A percentile compares a stretch with the other conserved stretches of the same genome.
Evolutionary conservation across 1,140 invertebrate species (phyloP).

Genomic region (Drosophila neocordata): DNA sequence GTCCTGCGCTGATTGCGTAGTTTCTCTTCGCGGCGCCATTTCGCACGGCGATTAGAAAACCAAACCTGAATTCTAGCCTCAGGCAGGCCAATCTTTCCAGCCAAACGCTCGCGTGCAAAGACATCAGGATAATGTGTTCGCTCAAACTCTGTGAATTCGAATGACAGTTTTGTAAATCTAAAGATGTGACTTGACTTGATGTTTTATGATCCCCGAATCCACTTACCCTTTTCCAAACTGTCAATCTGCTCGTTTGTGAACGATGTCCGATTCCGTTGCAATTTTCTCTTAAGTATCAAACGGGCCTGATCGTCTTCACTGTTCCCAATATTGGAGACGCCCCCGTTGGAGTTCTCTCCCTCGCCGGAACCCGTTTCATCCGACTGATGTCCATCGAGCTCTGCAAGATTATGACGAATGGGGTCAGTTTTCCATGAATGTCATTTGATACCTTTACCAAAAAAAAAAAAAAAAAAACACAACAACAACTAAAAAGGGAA

Average conservation of each 20-base stretch:
- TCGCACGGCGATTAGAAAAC: constrained; percentile 99
- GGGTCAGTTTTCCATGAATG: constrained; percentile 17
- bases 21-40: constrained; percentile 99
- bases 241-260: constrained; percentile 99
- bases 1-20: constrained; percentile 91
- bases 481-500: background rate
- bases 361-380: constrained; percentile 89
- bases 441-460: constrained; percentile 13
- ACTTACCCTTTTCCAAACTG: constrained; percentile 96
- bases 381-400: constrained; percentile 87
- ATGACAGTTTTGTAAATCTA: background rate
- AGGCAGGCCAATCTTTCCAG: constrained; percentile 97
- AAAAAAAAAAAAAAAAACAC: too few relatives aligned
- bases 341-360: constrained; percentile 90
- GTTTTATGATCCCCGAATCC: background rate
- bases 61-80: constrained; percentile 99
- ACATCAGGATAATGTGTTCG: constrained; percentile 92
- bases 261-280: constrained; percentile 98
- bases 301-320: constrained; percentile 93
- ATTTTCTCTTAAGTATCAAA: constrained; percentile 96
- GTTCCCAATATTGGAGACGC: constrained; percentile 87
- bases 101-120: constrained; percentile 96
- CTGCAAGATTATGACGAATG: constrained; percentile 49
- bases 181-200: background rate
- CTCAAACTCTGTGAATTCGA: constrained; percentile 89